phyloP scores from a whole-genome alignment of 2,113 vertebrate species.

The Upupa epops region DNA sequence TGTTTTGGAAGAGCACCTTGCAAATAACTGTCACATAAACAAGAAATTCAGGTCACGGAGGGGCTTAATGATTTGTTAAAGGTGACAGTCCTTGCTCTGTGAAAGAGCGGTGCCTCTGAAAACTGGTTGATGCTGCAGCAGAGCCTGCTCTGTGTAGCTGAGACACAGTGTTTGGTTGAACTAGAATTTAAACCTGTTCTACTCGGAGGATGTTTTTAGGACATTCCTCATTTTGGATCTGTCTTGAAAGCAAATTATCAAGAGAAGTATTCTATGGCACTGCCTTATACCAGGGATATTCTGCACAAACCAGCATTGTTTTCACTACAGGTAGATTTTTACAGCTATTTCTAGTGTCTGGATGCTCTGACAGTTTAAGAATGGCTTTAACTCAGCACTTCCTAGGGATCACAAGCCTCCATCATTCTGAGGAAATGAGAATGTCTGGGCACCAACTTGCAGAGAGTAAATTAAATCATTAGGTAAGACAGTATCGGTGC shows the following conservation, averaged over 20 bases:
- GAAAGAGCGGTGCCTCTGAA: neutral
- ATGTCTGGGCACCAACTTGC: neutral
- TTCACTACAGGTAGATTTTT: neutral
- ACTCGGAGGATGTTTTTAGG: neutral
- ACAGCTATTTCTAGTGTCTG: conserved; percentile 9
- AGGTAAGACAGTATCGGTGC: neutral
- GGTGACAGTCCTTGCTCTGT: neutral
- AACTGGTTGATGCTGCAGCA: neutral
- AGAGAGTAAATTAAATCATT: neutral
- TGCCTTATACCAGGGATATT: neutral
- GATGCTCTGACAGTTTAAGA: conserved; percentile 30
- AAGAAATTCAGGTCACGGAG: neutral
- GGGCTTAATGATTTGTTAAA: conserved; percentile 1
- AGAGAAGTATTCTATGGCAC: neutral
- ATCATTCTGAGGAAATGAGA: neutral
- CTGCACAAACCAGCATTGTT: neutral
- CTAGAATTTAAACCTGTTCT: neutral
- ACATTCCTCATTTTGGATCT: neutral
- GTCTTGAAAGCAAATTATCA: neutral
- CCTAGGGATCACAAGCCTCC: neutral
- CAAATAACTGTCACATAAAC: neutral
- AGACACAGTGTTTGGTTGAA: neutral
- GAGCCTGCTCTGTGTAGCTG: neutral
- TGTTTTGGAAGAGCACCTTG: conserved; percentile 9
- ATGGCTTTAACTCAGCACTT: conserved; percentile 44